Conservation (phyloP, 1,140 invertebrate species). For the Helicoverpa zea region DNA sequence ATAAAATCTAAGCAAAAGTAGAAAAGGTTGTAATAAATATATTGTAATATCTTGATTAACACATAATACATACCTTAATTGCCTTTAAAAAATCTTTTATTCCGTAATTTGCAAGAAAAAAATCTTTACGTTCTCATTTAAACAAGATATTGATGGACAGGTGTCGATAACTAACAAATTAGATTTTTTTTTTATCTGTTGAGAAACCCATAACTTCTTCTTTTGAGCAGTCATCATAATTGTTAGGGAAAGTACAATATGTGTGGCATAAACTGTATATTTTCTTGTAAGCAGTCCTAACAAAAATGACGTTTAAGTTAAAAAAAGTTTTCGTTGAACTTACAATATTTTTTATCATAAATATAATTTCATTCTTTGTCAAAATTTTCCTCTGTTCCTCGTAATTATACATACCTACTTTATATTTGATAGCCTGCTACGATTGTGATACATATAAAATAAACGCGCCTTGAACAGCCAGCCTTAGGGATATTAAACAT, state of each 20-base stretch:
- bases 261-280: no score
- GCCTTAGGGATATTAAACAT: conserved; percentile 57
- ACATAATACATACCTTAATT: conserved; percentile 9
- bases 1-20: conserved; percentile 4
- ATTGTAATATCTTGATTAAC: conserved; percentile 7
- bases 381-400: no score
- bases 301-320: no score
- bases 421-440: no score
- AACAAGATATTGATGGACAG: not conserved
- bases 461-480: conserved; percentile 14
- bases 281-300: no score
- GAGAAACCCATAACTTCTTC: not conserved
- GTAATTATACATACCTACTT: no score
- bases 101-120: not conserved
- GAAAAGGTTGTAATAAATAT: not conserved
- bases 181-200: not conserved
- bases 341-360: no score
- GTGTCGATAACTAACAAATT: not conserved
- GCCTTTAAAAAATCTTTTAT: not conserved
- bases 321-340: no score
- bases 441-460: not conserved
- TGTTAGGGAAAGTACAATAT: no score
- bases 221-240: no score
- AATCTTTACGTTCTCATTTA: not conserved
- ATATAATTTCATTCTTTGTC: no score